Evolutionary conservation across 2,113 vertebrate genomes (phyloP).

Genomic region (Cnemophilus loriae): DNA sequence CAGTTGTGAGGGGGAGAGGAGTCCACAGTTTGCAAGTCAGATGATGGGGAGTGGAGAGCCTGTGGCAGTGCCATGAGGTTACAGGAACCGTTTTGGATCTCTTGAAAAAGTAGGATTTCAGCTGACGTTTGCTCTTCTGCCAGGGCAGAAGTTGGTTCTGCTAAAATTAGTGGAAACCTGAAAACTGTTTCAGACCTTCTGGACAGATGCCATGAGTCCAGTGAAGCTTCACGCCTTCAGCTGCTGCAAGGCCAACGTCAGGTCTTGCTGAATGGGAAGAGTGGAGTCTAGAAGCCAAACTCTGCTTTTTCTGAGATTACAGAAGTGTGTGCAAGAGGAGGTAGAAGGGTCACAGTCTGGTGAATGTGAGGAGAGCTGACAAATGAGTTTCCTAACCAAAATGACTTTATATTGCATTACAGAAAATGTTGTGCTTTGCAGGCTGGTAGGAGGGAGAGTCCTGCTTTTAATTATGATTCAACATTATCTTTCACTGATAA

Average conservation of each 20-base stretch:
- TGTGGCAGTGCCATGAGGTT: background rate
- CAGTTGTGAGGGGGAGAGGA: background rate
- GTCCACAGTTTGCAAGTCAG: background rate
- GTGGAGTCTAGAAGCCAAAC: background rate
- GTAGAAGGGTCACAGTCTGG: background rate
- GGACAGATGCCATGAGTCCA: background rate
- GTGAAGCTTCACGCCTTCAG: background rate
- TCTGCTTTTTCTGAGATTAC: background rate
- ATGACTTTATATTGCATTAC: background rate
- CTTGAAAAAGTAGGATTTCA: background rate
- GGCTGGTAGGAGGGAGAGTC: background rate
- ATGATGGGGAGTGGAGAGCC: background rate
- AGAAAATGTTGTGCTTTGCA: background rate
- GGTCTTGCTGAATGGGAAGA: background rate
- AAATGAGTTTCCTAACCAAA: background rate
- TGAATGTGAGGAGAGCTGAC: background rate
- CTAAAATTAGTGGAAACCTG: background rate
- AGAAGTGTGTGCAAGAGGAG: rapidly evolving
- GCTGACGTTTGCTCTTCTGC: background rate
- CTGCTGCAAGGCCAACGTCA: background rate
- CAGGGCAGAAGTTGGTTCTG: too few relatives aligned
- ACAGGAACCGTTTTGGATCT: background rate
- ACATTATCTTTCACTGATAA: slow-evolving; percentile 19
- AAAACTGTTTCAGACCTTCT: background rate
- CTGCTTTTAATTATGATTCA: slow-evolving; percentile 26